Evolutionary conservation across 1,140 invertebrate genomes (phyloP).

Genomic region (Drusus annulatus): DNA sequence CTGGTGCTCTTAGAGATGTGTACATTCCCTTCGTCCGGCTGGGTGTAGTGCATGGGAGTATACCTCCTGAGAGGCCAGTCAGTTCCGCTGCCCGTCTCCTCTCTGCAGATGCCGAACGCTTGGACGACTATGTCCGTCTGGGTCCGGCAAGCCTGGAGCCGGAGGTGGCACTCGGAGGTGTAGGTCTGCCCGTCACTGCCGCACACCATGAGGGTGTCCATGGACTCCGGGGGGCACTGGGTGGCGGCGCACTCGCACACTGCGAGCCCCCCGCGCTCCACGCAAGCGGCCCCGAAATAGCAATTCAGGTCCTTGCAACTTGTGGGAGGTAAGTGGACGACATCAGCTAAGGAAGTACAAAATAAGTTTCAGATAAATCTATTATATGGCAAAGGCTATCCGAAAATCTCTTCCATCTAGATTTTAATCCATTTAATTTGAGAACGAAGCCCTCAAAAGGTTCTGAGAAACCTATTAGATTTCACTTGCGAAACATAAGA

Average conservation of each 20-base stretch:
- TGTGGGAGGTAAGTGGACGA: constrained; percentile 75
- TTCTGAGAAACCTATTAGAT: no score
- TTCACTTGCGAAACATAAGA: no score
- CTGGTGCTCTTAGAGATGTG: constrained; percentile 86
- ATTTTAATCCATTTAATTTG: no score
- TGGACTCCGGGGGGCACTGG: constrained; percentile 73
- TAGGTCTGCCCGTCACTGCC: constrained; percentile 87
- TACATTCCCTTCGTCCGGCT: constrained; percentile 82
- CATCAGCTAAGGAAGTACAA: constrained; percentile 72
- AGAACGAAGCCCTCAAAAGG: no score
- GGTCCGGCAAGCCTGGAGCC: constrained; percentile 82
- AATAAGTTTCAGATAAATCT: no score
- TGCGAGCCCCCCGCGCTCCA: constrained; percentile 78
- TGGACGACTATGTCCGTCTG: constrained; percentile 86
- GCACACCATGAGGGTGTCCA: constrained; percentile 74
- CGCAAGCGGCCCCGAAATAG: constrained; percentile 87
- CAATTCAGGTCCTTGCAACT: constrained; percentile 85
- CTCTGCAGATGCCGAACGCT: constrained; percentile 80
- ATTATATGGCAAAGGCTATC: no score
- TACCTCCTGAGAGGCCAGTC: constrained; percentile 83
- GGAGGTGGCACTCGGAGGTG: constrained; percentile 79
- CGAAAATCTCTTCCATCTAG: no score
- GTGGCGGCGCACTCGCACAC: constrained; percentile 79
- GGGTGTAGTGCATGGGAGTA: constrained; percentile 83
- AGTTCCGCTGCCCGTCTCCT: constrained; percentile 73